A percentile compares a stretch with the other conserved stretches of the same genome.
Conservation (phyloP, 2,113 vertebrate genomes). For the Piprites chloris region DNA sequence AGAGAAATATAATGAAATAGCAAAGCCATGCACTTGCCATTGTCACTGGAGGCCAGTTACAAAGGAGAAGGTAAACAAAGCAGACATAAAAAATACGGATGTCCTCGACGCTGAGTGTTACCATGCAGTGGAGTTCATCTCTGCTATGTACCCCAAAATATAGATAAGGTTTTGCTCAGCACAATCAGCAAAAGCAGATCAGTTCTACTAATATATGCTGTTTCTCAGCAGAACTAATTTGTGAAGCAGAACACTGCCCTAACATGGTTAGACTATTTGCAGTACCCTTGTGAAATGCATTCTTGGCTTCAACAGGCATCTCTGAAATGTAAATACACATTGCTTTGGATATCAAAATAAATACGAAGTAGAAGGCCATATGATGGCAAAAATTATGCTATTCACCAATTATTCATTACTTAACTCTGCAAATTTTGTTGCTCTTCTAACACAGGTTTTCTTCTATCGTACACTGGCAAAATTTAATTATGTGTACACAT, state of each 20-base stretch:
- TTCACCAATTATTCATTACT: neutral
- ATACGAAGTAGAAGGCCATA: neutral
- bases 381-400: neutral
- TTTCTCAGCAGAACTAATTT: neutral
- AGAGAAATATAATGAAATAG: neutral
- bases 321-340: neutral
- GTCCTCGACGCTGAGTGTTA: fast-evolving
- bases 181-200: neutral
- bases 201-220: neutral
- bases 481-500: neutral
- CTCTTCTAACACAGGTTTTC: neutral
- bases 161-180: neutral
- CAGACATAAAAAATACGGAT: neutral
- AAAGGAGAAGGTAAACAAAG: neutral
- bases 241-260: neutral
- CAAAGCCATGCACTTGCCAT: neutral
- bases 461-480: neutral
- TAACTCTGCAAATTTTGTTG: neutral
- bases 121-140: neutral
- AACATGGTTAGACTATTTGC: neutral
- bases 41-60: neutral
- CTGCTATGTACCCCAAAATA: neutral
- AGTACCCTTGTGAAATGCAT: neutral
- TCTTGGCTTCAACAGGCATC: neutral
- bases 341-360: neutral